Conservation (phyloP, 2,888 invertebrate genomes). For the Metallyticus violacea region DNA sequence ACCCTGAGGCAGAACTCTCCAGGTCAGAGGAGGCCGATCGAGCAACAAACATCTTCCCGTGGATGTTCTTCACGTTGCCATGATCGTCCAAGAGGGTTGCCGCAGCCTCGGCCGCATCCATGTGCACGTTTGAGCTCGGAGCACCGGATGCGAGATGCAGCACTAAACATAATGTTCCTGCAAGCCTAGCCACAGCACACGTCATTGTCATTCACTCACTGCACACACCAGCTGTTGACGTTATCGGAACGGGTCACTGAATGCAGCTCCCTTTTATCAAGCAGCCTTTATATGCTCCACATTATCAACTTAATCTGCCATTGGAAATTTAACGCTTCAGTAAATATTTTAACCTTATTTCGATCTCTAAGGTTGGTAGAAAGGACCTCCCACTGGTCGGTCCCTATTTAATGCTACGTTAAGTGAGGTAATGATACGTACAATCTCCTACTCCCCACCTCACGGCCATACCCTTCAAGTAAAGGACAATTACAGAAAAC, state of each 20-base stretch:
- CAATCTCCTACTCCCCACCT: neutral
- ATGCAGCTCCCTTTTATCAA: neutral
- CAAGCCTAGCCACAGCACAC: neutral
- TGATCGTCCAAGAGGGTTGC: neutral
- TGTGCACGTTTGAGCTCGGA: neutral
- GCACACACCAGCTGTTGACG: too few relatives aligned
- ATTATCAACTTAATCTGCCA: neutral
- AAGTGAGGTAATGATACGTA: too few relatives aligned
- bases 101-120: neutral
- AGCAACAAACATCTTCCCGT: slow-evolving; percentile 52
- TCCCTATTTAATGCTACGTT: neutral
- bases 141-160: neutral
- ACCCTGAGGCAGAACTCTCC: slow-evolving; percentile 58
- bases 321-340: slow-evolving; percentile 9
- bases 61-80: slow-evolving; percentile 3
- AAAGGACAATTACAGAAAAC: slow-evolving; percentile 5
- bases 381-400: neutral
- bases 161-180: neutral
- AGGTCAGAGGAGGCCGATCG: slow-evolving; percentile 57
- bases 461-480: neutral
- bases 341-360: slow-evolving; percentile 1
- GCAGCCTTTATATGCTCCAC: slow-evolving; percentile 2
- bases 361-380: neutral
- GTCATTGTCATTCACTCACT: neutral
- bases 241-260: neutral